Base-by-base conservation (phyloP, 2,888 invertebrate species). In the Apoderus coryli region DNA sequence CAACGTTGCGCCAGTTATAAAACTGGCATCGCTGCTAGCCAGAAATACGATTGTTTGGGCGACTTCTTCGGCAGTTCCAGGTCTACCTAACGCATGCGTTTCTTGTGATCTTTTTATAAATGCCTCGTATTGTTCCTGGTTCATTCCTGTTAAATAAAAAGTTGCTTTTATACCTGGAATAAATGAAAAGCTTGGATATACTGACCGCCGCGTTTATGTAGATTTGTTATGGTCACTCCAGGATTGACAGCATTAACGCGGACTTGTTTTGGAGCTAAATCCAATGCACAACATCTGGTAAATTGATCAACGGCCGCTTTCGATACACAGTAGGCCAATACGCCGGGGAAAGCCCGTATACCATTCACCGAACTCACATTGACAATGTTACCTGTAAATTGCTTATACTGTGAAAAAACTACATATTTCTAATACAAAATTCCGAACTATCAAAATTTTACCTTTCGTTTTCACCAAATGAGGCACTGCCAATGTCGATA, bases 321-420 rank as follows among this genome's bases (percentile, higher is more conserved):
- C 1, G 90, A 89, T 56, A 96, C 76, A 44, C 78, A 79, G 56
- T 98, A 98, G 0, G 90, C 81, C 25, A 93, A 57, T 0, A 92
- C 80, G 4, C 81, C 81, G 2, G 92, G 76, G 53, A 95, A 93
- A 25, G 93, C 75, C 48, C 92, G 65, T 13, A 89, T 67, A 3
- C 95, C 95, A 48, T 80, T 84, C 0, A 95, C 88, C 54, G 92
- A 92, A 2, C 93, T 95, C 0, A 96, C 82, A 54, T 95, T 96
- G 0, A 96, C 90, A 44, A 93, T 78, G 42, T 76, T 84, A n/a
- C n/a, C n/a, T n/a, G n/a, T n/a, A n/a, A n/a, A n/a, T n/a, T 41
- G n/a, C n/a, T n/a, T n/a, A n/a, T n/a, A n/a, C n/a, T n/a, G n/a
- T n/a, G n/a, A n/a, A n/a, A n/a, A n/a, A n/a, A n/a, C n/a, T n/a